Evolutionary conservation across 2,797 vertebrate species (phyloP), one percentile per base, ranked within the genome.

Genomic region (Lophius americanus): DNA sequence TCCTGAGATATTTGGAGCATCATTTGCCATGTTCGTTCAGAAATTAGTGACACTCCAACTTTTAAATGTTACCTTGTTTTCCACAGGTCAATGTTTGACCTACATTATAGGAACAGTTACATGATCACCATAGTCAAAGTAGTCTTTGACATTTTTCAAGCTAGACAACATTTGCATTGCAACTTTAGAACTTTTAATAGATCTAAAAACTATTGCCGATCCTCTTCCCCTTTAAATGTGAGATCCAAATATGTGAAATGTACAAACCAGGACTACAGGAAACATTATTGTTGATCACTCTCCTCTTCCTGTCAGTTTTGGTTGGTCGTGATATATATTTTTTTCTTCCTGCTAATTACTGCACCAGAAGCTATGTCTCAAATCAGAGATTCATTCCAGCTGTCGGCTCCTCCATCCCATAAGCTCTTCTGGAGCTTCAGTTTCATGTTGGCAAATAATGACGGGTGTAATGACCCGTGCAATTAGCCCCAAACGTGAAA

Each of bases 401-500:
- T 78, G 68, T 81, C 70, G 70, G 4, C 69, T 42, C 54, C 69
- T 60, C 47, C 57, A 57, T 73, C 65, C 35, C 48, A 37, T 53
- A 37, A 58, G 32, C 46, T 39, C 41, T 44, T 69, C 58, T 48
- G 37, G 36, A 52, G 53, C 44, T 53, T 51, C 62, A 33, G 64
- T 75, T 81, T 75, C 74, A 71, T 37, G 55, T 59, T 59, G 56
- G 60, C 55, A 9, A 5, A 79, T 81, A 78, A 73, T 76, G 57
- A 70, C 7, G 59, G 60, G 47, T 76, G 58, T 82, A 82, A 69
- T 67, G 50, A 83, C 76, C 80, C 4, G 4, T 38, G 41, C 76
- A 78, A 79, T 88, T 78, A 84, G 63, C 54, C 47, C 9, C 73
- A 74, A 60, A 71, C 41, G 47, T 37, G 64, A 11, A 44, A 75